Base-by-base conservation (phyloP, 53 echinoderm and acorn worm species). In the Apostichopus leukothele region DNA sequence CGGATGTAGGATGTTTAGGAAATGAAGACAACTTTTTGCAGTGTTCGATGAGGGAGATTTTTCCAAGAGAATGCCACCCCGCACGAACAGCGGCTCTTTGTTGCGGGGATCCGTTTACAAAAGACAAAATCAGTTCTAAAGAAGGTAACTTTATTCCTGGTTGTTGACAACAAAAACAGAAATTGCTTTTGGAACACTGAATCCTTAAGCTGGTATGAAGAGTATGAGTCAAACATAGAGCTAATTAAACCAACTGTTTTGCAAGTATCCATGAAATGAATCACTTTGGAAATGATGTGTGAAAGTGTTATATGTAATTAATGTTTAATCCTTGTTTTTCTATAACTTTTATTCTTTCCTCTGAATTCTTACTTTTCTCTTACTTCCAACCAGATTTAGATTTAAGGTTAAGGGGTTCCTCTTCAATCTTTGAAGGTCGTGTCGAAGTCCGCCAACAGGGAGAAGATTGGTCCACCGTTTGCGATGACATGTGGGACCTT, bases 371-470 rank as follows among this genome's bases (percentile, higher is more conserved):
- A 57, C 57, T 57, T 57, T 57, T 57, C 7, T 57, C 10, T 9
- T 57, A 57, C 57, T 19, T 71, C 71, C 18, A 18, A 71, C n/a
- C 85, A 85, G 85, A 85, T 50, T 60, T 85, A 22, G 85, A 85
- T 13, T 71, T 85, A 5, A 63, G 85, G 50, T 67, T 85, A 50
- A 23, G 39, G 68, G 85, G 85, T 16, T 85, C 85, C 20, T 67
- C 67, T 85, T 85, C 85, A 4, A 22, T 85, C 63, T 85, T 85
- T 67, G 85, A 85, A 14, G 85, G 85, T 26, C 85, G 85, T 39
- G 85, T 85, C 26, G 85, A 85, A 23, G 85, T 85, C 1, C 85
- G 85, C 3, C 18, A 11, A 50, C 67, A 7, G 7, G 68, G 51
- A 7, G 67, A 60, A 12, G 27, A 4, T 60, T 85, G 85, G 85